Evolutionary conservation across 2,888 invertebrate genomes (phyloP).

Genomic region (Oligia latruncula): DNA sequence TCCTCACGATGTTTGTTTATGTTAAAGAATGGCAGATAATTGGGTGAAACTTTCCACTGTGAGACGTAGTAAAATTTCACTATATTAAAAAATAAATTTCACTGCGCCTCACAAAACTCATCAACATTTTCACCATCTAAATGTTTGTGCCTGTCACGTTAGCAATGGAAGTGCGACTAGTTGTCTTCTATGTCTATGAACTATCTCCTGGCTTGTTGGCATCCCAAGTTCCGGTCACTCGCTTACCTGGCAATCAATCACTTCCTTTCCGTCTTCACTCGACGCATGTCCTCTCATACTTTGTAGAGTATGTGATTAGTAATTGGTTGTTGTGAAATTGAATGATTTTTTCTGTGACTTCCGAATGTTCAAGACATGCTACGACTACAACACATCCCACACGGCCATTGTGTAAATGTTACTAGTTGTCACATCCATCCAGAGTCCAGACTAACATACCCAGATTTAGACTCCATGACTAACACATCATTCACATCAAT

Average conservation of each 20-base stretch:
- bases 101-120: slow-evolving; percentile 70
- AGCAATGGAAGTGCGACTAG: slow-evolving; percentile 74
- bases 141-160: slow-evolving; percentile 81
- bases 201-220: slow-evolving; percentile 79
- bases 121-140: slow-evolving; percentile 79
- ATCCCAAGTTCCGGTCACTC: slow-evolving; percentile 72
- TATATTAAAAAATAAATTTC: slow-evolving; percentile 61
- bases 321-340: slow-evolving; percentile 81
- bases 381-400: slow-evolving; percentile 76
- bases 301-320: slow-evolving; percentile 78
- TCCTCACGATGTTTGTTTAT: background rate
- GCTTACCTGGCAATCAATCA: slow-evolving; percentile 74
- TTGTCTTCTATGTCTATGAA: slow-evolving; percentile 64
- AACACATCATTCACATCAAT: slow-evolving; percentile 81
- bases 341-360: slow-evolving; percentile 69
- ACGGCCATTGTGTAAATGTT: slow-evolving; percentile 76
- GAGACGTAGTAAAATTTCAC: slow-evolving; percentile 66
- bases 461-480: slow-evolving; percentile 77
- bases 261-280: slow-evolving; percentile 65
- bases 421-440: slow-evolving; percentile 76
- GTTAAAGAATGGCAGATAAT: background rate
- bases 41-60: slow-evolving; percentile 52
- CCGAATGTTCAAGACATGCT: slow-evolving; percentile 73
- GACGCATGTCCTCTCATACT: slow-evolving; percentile 79
- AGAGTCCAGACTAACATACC: slow-evolving; percentile 78